These are phyloP conservation scores for Cephus spinipes DNA, from an alignment of 2,888 invertebrate species.

Conservation along the genomic window DNA sequence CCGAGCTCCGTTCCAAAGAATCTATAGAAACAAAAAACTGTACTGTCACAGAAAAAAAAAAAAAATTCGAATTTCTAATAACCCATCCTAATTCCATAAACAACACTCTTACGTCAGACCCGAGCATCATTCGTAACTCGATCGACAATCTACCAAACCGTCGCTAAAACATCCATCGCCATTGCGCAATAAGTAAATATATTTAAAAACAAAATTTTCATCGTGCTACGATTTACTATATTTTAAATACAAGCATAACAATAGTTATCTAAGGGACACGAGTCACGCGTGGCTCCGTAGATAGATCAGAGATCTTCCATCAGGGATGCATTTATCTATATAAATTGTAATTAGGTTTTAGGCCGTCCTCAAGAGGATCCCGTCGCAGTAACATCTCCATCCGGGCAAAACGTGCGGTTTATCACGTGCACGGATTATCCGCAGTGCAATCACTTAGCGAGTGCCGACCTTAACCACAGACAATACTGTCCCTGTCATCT, in stretches of 20 bases:
- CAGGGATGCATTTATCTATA: neutral
- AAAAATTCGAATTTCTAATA: neutral
- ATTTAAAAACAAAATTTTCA: neutral
- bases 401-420: slow-evolving; percentile 28
- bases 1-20: neutral
- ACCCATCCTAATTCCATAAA: neutral
- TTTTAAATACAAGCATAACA: neutral
- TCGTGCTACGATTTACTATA: neutral
- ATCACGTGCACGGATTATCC: slow-evolving; percentile 58
- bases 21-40: neutral
- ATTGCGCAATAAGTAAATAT: neutral
- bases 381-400: slow-evolving; percentile 19
- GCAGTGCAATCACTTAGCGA: slow-evolving; percentile 53
- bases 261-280: neutral
- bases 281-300: neutral
- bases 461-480: slow-evolving; percentile 43
- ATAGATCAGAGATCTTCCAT: slow-evolving; percentile 4
- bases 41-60: neutral
- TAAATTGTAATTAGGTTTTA: slow-evolving; percentile 1
- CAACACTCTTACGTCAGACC: neutral
- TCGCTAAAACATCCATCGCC: neutral
- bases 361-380: neutral
- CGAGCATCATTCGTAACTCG: neutral
- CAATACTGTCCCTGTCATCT: slow-evolving; percentile 59
- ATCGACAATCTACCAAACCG: neutral